Conservation (phyloP, 1,140 invertebrate genomes). For the Trachymyrmex septentrionalis region DNA sequence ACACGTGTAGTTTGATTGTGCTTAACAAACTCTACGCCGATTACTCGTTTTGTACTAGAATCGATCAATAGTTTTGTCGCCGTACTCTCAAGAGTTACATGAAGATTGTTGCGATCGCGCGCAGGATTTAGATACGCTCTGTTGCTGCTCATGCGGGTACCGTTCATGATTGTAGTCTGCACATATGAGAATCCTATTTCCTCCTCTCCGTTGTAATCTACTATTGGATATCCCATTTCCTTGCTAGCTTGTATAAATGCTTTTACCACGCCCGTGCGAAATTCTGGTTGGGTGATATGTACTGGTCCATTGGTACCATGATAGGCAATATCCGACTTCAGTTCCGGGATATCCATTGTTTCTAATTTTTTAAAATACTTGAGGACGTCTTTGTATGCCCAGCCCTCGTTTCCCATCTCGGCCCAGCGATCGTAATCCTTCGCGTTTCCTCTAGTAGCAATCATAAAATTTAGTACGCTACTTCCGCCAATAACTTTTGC, state of each 20-base stretch:
- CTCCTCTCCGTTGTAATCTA: background rate
- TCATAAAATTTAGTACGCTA: background rate
- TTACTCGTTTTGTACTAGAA: background rate
- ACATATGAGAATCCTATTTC: background rate
- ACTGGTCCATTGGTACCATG: slow-evolving; percentile 8
- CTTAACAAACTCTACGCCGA: background rate
- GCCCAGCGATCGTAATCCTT: slow-evolving; percentile 4
- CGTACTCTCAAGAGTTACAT: background rate
- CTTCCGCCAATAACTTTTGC: background rate
- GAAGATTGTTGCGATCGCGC: background rate
- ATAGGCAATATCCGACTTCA: background rate
- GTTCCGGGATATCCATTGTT: background rate
- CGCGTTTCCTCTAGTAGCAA: background rate
- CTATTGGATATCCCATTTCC: background rate
- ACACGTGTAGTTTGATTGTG: background rate
- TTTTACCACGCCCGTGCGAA: background rate
- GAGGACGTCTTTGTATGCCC: background rate
- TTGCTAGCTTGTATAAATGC: background rate
- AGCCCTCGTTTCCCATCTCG: background rate
- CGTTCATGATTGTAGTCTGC: background rate
- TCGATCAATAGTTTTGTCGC: slow-evolving; percentile 6
- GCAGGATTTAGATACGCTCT: background rate
- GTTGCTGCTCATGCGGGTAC: slow-evolving; percentile 4
- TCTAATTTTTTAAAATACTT: slow-evolving; percentile 1
- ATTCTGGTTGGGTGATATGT: background rate